These are phyloP conservation scores for Nesogale talazaci DNA, from an alignment of 2,113 vertebrate species.

Conservation along the genomic window DNA sequence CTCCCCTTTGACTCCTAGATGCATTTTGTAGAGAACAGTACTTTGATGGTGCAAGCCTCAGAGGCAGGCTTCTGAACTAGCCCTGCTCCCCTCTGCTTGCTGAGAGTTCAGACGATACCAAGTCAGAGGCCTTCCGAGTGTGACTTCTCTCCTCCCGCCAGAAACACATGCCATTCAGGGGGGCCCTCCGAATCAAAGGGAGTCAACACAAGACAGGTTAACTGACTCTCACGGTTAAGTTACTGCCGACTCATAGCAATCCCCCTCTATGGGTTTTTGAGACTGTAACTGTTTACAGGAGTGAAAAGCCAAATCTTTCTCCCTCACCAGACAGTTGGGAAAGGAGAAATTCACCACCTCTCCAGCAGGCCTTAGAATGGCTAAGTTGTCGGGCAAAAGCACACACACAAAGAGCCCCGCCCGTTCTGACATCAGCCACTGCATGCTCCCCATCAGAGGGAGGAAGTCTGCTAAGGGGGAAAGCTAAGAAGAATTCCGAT, in stretches of 20 bases:
- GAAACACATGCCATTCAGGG: constrained; percentile 66
- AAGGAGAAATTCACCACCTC: constrained; percentile 65
- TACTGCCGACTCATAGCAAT: too few relatives aligned
- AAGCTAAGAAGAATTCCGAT: constrained; percentile 53
- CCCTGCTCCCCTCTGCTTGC: constrained; percentile 24
- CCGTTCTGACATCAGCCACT: constrained; percentile 63
- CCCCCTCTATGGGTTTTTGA: too few relatives aligned
- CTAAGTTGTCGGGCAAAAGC: constrained; percentile 58
- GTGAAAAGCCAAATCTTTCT: too few relatives aligned
- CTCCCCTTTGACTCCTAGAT: constrained; percentile 79
- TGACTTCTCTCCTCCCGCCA: constrained; percentile 68
- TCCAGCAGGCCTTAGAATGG: constrained; percentile 40
- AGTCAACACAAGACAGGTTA: constrained; percentile 65
- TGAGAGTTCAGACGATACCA: constrained; percentile 54
- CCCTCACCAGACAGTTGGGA: neutral
- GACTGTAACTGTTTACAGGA: too few relatives aligned
- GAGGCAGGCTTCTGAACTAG: constrained; percentile 75
- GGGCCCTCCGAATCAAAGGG: constrained; percentile 69
- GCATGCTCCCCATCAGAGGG: constrained; percentile 71
- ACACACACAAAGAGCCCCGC: constrained; percentile 32
- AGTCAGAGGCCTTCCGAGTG: constrained; percentile 68
- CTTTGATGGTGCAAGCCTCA: constrained; percentile 79
- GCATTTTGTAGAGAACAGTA: constrained; percentile 84
- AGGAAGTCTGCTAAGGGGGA: constrained; percentile 45
- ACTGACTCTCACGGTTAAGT: too few relatives aligned